These are phyloP conservation scores for Eptatretus burgeri DNA, from an alignment of 2,113 vertebrate genomes.

Conservation along the genomic window DNA sequence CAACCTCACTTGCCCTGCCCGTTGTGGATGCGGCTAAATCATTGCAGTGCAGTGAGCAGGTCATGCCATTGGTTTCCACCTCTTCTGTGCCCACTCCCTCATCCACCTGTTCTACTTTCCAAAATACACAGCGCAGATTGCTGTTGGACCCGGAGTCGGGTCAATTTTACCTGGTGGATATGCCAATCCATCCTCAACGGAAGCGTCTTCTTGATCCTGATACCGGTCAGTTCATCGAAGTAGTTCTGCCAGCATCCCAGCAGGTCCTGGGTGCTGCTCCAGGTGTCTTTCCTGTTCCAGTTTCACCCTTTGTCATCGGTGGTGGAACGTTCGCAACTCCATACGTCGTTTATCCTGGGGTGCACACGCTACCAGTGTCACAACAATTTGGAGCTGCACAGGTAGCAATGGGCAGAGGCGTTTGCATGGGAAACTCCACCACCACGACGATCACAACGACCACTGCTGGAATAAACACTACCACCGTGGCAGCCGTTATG, in stretches of 20 bases:
- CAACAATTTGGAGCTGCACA: not conserved
- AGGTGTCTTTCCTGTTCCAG: not conserved
- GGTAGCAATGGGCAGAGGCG: not conserved
- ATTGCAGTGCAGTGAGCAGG: too few species aligned
- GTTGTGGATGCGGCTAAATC: too few species aligned
- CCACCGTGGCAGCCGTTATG: too few species aligned
- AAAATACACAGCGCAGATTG: conserved; percentile 49
- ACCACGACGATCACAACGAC: too few species aligned
- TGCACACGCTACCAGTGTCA: conserved; percentile 21
- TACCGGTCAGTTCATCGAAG: conserved; percentile 66
- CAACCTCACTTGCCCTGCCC: too few species aligned
- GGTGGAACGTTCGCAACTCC: conserved; percentile 29
- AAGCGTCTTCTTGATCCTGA: conserved; percentile 68
- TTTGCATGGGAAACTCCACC: not conserved
- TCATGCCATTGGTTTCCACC: too few species aligned
- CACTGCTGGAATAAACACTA: too few species aligned
- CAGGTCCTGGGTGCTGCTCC: conserved; percentile 13
- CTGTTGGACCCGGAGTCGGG: conserved; percentile 65
- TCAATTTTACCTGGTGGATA: conserved; percentile 69
- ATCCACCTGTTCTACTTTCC: not conserved
- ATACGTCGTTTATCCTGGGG: conserved; percentile 72
- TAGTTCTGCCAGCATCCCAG: conserved; percentile 24
- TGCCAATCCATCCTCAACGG: conserved; percentile 37
- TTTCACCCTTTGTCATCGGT: conserved; percentile 2
- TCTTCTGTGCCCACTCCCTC: not conserved